Evolutionary conservation across 2,113 vertebrate genomes (phyloP).

Genomic region (Mastomys coucha): DNA sequence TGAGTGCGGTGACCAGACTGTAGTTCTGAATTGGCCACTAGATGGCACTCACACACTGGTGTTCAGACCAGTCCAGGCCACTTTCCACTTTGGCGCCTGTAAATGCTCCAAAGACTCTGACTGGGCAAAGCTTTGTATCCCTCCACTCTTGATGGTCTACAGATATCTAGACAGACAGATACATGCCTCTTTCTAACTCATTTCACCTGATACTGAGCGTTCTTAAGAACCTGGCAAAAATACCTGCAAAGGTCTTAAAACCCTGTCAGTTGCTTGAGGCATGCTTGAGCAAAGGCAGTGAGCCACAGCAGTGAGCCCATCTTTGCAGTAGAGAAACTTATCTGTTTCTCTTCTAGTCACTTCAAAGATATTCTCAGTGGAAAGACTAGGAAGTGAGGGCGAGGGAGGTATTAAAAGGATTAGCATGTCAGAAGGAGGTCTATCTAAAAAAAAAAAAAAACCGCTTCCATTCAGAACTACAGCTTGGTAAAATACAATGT

Average conservation of each 20-base stretch:
- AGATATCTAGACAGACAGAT: slow-evolving; percentile 56
- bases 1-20: background rate
- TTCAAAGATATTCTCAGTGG: slow-evolving; percentile 35
- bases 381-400: background rate
- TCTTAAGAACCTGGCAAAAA: slow-evolving; percentile 68
- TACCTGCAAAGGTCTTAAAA: slow-evolving; percentile 21
- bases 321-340: slow-evolving; percentile 68
- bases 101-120: slow-evolving; percentile 61
- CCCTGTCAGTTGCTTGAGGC: slow-evolving; percentile 34
- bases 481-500: background rate
- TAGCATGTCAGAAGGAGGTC: background rate
- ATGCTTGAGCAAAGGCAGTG: slow-evolving; percentile 69
- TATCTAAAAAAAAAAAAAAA: background rate
- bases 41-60: slow-evolving; percentile 83
- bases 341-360: slow-evolving; percentile 41
- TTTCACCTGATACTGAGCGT: slow-evolving; percentile 43
- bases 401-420: slow-evolving; percentile 6
- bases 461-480: background rate
- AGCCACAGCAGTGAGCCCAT: slow-evolving; percentile 61
- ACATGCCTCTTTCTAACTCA: background rate
- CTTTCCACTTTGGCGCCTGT: slow-evolving; percentile 17
- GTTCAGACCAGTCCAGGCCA: background rate
- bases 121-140: slow-evolving; percentile 67
- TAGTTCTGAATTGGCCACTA: slow-evolving; percentile 73
- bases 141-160: slow-evolving; percentile 62